Base-by-base conservation (phyloP, 2,888 invertebrate genomes). In the Drosophila melanosoma region DNA sequence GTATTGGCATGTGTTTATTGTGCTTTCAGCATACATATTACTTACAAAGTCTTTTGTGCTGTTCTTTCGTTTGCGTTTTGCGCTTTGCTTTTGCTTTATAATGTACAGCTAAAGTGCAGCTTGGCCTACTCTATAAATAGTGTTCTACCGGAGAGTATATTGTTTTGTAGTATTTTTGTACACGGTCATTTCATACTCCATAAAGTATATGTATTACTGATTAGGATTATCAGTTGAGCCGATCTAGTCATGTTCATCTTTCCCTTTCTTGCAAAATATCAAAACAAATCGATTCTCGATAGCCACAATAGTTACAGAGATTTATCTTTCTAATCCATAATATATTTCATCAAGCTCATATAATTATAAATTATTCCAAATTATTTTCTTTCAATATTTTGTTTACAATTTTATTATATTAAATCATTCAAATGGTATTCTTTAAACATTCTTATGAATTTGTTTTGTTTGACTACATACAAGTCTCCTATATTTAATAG, bases 1-100 rank as follows among this genome's bases (percentile, higher is more conserved):
- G 45, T 15, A 52, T 62, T 51, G 70, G 67, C 67, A 66, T 83
- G 59, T 76, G 69, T 81, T 67, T 80, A 68, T 78, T 79, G 72
- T 69, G 77, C 82, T 89, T 76, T 87, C 84, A 81, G 80, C 89
- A 82, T 87, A 88, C 89, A 79, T 89, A 89, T 89, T 72, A 75
- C 87, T 84, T 89, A 81, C 85, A 89, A 87, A 89, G 89, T 82
- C 79, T 79, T 59, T 65, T 53, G 62, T 71, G 77, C 76, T 80
- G 73, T 79, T 85, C 87, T 81, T 82, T 72, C 69, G 70, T 65
- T 74, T 61, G 73, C 59, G 64, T 54, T 64, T 72, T 65, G 74
- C 71, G 69, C 73, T 72, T 69, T 52, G 42, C 57, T 56, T 69
- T 77, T 62, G 63, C 64, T 38, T 65, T 35, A 77, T 86, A 88